A percentile compares a stretch with the other conserved stretches of the same genome.
Conservation (phyloP, 37 sponge, comb jelly and placozoan species). For the Spongia lamella region DNA sequence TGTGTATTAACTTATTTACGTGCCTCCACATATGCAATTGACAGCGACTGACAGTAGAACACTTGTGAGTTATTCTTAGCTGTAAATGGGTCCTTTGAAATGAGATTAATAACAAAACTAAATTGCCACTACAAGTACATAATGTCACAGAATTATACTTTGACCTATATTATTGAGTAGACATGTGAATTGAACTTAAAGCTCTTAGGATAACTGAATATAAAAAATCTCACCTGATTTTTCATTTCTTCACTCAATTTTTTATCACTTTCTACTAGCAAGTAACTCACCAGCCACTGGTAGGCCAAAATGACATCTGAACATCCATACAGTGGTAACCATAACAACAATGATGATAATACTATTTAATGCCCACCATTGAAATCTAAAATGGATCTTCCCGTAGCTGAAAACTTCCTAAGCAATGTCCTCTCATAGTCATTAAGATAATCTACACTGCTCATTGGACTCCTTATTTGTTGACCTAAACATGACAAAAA, state of each 20-base stretch:
- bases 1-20: neutral
- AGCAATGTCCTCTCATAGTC: conserved; percentile 33
- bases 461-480: conserved; percentile 42
- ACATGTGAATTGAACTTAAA: no score
- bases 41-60: conserved; percentile 67
- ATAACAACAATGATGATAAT: no score
- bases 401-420: conserved; percentile 9
- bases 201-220: no score
- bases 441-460: conserved; percentile 56
- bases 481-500: conserved; percentile 18
- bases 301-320: conserved; percentile 69
- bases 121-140: no score
- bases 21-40: conserved; percentile 76
- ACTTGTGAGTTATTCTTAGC: conserved; percentile 76
- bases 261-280: conserved; percentile 45
- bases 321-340: no score
- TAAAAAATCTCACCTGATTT: no score
- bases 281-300: conserved; percentile 83
- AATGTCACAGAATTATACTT: no score
- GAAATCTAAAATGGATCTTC: no score
- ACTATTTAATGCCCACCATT: no score
- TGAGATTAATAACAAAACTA: no score
- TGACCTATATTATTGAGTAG: no score
- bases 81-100: conserved; percentile 51
- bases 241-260: conserved; percentile 39